Base-by-base conservation (phyloP, 1,140 invertebrate genomes). In the Drosophila rhopaloa region DNA sequence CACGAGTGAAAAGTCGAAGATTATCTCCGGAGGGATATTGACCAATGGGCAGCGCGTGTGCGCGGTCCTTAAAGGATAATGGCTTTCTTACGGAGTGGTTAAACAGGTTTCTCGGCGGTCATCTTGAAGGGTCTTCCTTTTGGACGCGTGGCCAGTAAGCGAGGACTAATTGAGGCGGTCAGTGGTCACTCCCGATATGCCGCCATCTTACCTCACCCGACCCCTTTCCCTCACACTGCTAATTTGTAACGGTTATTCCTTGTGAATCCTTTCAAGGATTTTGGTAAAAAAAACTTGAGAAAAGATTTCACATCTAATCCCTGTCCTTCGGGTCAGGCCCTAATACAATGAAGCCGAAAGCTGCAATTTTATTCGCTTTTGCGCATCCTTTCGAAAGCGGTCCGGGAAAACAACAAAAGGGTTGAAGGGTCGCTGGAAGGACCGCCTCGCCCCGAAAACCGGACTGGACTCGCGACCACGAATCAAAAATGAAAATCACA, bases 311-410 rank as follows among this genome's bases (percentile, higher is more conserved):
- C 80, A 89, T 84, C 60, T 58, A 54, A 88, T 73, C 57, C 48
- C 41, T 56, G 53, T 61, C 29, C 58, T 75, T 67, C 58, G 53
- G 65, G 71, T 73, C 68, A 61, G 61, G 47, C 43, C 53, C 47
- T 14, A 38, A 66, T 40, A 77, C 61, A 79, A 73, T 54, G 55
- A 62, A 77, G 43, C 50, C 54, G 73, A 89, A 89, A 81, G 84
- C 84, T 89, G 84, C 77, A 84, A 78, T 84, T 89, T 80, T 58
- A 78, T 66, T 79, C 76, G 72, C 79, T 76, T 88, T 80, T 83
- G 84, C 76, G 62, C 83, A 86, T 88, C 83, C 79, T 76, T 56
- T 56, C 24, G 40, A 48, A 54, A 55, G 40, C 62, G 40, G 57
- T 24, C 43, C 50, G 38, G 19, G 14, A 58, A 77, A 53, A 67